Evolutionary conservation across 2,797 vertebrate genomes (phyloP), one percentile per base, ranked within the genome.

Genomic region (Octomys mimax): DNA sequence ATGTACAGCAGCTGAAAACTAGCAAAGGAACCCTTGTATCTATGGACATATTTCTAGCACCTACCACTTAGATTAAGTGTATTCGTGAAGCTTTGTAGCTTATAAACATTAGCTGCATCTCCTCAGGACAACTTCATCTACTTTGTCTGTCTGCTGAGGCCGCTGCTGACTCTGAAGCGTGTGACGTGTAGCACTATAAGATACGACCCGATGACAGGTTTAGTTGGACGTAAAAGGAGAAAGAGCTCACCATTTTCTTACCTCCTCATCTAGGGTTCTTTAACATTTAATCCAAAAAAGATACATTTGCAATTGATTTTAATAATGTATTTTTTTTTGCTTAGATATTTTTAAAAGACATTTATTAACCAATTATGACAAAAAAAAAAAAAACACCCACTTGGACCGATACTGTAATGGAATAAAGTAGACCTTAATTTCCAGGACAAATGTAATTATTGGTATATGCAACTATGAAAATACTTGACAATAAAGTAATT

Each of bases 251-350:
- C 36, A 28, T 0, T 8, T 54, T 22, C 36, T 71, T 61, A 49
- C 57, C 73, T 91, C 36, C 59, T 77, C 73, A 64, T 70, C 10
- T 5, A 22, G 1, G 13, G 21, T 54, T 1, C 62, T 70, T 89
- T 21, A 84, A 77, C 86, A 36, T 85, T 82, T 73, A 94, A 95
- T 59, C 10, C 28, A 92, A 28, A 42, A 92, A 86, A 59, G 59
- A 82, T 46, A 39, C 2, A 62, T 87, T 64, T 89, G 31, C 16
- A 62, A 81, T 31, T 66, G 13, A 78, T 54, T 83, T 94, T 31
- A 64, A 33, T 75, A 54, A 36, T 24, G 3, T 46, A 71, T 88
- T 88, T 22, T 77, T 94, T 46, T 82, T 21, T 70, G 19, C 7
- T 36, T 24, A 52, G 2, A 2, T 89, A 3, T 75, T 94, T 92